Base-by-base conservation (phyloP, 2,113 vertebrate genomes). In the Blennius ocellaris region DNA sequence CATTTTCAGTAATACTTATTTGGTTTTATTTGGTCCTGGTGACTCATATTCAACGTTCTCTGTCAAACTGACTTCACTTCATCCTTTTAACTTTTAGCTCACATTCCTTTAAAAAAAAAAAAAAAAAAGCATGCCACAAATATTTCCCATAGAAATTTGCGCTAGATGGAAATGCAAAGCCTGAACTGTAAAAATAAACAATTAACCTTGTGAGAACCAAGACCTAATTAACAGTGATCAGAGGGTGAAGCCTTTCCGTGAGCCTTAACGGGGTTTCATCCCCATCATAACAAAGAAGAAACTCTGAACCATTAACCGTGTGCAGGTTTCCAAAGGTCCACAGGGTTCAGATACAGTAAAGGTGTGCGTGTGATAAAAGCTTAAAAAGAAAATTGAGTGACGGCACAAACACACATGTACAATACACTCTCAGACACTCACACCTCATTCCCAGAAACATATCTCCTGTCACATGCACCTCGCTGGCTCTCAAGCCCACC, bases 371-470 rank as follows among this genome's bases (percentile, higher is more conserved):
- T 15, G 70, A 80, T 76, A 61, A 72, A 81, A 87, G 43, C 53
- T 54, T 30, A 30, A 30, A 30, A 2, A 30, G 4, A 6, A 57
- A 71, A 77, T 55, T 65, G 56, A 68, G 76, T 8, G 36, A 9
- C 8, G 43, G 7, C 68, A 56, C 55, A 71, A 73, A 74, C 65
- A 61, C 54, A 63, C 10, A 75, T 44, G 73, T 65, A 67, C 47
- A 70, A n/a, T 51, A 71, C 74, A 71, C 74, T 52, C 70, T 58
- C 52, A 56, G 68, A 76, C 71, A 64, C 86, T 52, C 73, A 77
- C 86, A 85, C 73, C 87, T 84, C 82, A 82, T 87, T 89, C 83
- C 76, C 75, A 86, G 82, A 83, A 89, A 86, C 90, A 88, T 82
- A 84, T 87, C 85, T 85, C 59, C 73, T 80, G 82, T 89, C 85